phyloP scores from a whole-genome alignment of 2,797 vertebrate species.

The Muraenolepis orangiensis region DNA sequence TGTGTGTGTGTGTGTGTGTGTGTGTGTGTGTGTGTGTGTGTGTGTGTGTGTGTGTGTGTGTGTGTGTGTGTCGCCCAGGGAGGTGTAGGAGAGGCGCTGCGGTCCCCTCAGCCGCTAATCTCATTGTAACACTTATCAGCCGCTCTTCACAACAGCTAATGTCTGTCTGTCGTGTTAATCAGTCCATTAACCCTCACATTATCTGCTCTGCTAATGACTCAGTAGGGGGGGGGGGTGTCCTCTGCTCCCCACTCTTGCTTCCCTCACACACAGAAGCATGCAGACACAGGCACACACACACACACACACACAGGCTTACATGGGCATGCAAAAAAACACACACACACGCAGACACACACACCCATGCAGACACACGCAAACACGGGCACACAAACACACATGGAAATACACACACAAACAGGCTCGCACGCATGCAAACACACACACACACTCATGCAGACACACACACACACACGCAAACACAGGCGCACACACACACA shows the following conservation, averaged over 20 bases:
- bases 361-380: too few relatives aligned
- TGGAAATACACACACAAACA: background rate
- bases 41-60: background rate
- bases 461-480: background rate
- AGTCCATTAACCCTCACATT: conserved; percentile 68
- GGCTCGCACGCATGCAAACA: background rate
- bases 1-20: too few relatives aligned
- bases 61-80: conserved; percentile 38
- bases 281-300: background rate
- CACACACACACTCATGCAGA: too few relatives aligned
- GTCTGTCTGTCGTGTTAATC: conserved; percentile 66
- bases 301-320: too few relatives aligned
- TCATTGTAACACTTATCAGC: conserved; percentile 73
- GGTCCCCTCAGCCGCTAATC: conserved; percentile 69
- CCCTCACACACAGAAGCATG: background rate
- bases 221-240: conserved; percentile 59
- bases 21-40: too few relatives aligned
- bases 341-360: background rate
- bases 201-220: conserved; percentile 68
- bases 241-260: too few relatives aligned
- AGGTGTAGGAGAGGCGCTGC: conserved; percentile 48
- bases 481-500: background rate
- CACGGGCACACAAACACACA: background rate
- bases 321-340: too few relatives aligned
- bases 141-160: conserved; percentile 70